Evolutionary conservation across 2,113 vertebrate species (phyloP), one percentile per base, ranked within the genome.

Genomic region (Hirundichthys speculiger): DNA sequence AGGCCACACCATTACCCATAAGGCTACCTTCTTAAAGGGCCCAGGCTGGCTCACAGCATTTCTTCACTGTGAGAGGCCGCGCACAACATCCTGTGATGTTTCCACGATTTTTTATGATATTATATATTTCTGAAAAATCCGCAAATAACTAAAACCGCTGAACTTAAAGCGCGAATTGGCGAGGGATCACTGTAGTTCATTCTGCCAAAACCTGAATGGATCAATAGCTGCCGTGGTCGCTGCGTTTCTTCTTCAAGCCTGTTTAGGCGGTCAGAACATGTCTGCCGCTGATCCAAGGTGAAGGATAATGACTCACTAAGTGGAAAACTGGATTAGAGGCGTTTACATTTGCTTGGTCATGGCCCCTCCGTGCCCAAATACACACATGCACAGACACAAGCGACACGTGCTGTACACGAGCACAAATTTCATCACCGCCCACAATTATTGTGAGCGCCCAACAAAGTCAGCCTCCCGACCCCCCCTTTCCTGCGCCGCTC

Each of bases 241-340:
- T 45, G 24, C 38, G 45, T 24, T 50, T 48, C 38, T 21, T 75
- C 46, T 38, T 67, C 30, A 56, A n/a, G 27, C 42, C 2, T 25
- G 45, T 69, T 69, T 34, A 51, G 57, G n/a, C 24, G 5, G n/a
- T 60, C 27, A 38, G 52, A 61, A 58, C 16, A 1, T 45, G 22
- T 70, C 48, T 56, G 9, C 47, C 43, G 24, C 52, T 1, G 0
- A 50, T 62, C 52, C 77, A 80, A 86, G 77, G 77, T 80, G 80
- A 78, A 60, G 43, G 65, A 82, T 71, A 70, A 72, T 77, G 73
- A 73, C 49, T 64, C 40, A 56, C 39, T 62, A 39, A 74, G 73
- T 77, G 70, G 54, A 77, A 69, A 75, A 88, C 67, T 66, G 48
- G 54, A 86, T 85, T 77, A 69, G 34, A 58, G 57, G 53, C 65